These are phyloP conservation scores for Tetragnatha versicolor DNA, from an alignment of 1,140 invertebrate genomes.

Conservation along the genomic window DNA sequence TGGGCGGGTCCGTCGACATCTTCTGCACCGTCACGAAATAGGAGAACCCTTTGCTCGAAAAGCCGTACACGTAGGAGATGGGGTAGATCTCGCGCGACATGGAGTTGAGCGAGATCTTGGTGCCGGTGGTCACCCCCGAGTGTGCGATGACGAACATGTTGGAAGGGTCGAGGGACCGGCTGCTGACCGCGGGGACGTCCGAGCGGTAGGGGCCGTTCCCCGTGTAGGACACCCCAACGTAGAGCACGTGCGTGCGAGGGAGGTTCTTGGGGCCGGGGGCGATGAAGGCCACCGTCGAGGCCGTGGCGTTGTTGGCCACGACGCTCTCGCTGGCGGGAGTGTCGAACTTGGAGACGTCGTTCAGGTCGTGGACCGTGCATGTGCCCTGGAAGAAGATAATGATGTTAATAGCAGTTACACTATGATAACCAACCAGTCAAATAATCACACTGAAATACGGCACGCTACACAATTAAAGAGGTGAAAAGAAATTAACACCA, in stretches of 20 bases:
- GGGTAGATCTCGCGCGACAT: conserved; percentile 87
- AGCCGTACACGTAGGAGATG: conserved; percentile 96
- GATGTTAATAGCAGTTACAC: too few species aligned
- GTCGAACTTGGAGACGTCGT: conserved; percentile 84
- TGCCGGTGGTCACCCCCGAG: conserved; percentile 89
- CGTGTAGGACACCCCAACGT: conserved; percentile 95
- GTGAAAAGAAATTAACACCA: too few species aligned
- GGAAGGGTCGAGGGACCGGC: conserved; percentile 85
- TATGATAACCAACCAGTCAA: too few species aligned
- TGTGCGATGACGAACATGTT: conserved; percentile 88
- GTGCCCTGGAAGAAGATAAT: too few species aligned
- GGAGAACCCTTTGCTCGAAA: conserved; percentile 92
- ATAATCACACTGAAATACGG: too few species aligned
- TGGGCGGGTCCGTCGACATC: conserved; percentile 73
- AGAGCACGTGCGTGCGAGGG: conserved; percentile 86
- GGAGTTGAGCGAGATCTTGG: conserved; percentile 89
- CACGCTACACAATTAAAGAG: too few species aligned
- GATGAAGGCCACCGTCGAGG: conserved; percentile 96
- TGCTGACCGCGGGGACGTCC: conserved; percentile 93
- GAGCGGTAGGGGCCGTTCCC: conserved; percentile 90
- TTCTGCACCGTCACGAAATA: conserved; percentile 97
- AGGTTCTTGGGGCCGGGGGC: conserved; percentile 80
- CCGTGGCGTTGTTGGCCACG: conserved; percentile 91
- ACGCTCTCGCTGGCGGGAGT: conserved; percentile 84
- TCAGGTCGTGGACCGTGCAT: conserved; percentile 85